phyloP scores from a whole-genome alignment of 2,113 vertebrate species.

The Lichenostomus cassidix region DNA sequence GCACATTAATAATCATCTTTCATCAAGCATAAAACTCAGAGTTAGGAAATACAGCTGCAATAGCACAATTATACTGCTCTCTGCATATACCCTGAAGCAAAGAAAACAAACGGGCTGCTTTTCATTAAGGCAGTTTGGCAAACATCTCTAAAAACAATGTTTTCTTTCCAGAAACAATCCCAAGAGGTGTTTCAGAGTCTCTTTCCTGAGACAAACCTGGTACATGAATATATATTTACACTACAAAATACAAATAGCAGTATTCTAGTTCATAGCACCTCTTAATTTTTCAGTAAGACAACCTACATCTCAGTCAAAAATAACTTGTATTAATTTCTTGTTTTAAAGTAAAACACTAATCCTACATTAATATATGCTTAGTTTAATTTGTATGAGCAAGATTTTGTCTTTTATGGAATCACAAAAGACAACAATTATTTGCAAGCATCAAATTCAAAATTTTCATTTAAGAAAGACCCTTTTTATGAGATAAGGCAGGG shows the following conservation, averaged over 20 bases:
- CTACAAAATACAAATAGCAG: slow-evolving; percentile 14
- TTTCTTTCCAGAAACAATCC: slow-evolving; percentile 66
- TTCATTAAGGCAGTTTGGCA: slow-evolving; percentile 70
- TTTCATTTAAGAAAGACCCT: not conserved
- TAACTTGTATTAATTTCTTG: not conserved
- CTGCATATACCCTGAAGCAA: slow-evolving; percentile 66
- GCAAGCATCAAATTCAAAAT: not conserved
- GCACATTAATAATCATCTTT: slow-evolving; percentile 72
- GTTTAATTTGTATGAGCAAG: not conserved
- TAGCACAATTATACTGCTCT: slow-evolving; percentile 66
- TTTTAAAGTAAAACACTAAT: not conserved
- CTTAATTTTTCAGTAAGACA: not conserved
- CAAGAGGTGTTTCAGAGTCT: slow-evolving; percentile 34
- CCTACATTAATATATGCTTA: not conserved
- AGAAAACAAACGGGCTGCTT: slow-evolving; percentile 71
- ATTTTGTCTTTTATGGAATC: not conserved
- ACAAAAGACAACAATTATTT: not conserved
- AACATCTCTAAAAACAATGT: slow-evolving; percentile 66
- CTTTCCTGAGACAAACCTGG: slow-evolving; percentile 50
- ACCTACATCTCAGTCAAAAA: not conserved
- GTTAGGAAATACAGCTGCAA: slow-evolving; percentile 74
- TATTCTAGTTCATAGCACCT: not conserved
- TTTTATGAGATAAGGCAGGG: not conserved
- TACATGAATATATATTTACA: slow-evolving; percentile 47
- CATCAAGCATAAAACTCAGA: slow-evolving; percentile 67